A percentile compares a stretch with the other conserved stretches of the same genome.
Conservation (phyloP, 2,797 vertebrate species). For the Tiaroga cobitis region DNA sequence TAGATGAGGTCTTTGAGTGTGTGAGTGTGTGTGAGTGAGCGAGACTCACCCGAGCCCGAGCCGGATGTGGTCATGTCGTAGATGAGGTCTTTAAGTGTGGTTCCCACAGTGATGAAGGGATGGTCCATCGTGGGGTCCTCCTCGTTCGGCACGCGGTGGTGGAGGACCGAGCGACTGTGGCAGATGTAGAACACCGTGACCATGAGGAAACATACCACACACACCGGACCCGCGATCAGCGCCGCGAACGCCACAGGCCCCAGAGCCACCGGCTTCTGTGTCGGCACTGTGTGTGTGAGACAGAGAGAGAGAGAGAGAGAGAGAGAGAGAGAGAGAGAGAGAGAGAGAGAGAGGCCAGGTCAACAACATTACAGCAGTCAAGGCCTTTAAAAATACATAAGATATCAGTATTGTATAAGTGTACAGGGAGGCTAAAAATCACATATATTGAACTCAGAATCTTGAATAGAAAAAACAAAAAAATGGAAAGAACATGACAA, state of each 20-base stretch:
- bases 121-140: slow-evolving; percentile 95
- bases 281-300: slow-evolving; percentile 60
- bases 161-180: slow-evolving; percentile 87
- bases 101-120: slow-evolving; percentile 94
- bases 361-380: too few relatives aligned
- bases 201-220: slow-evolving; percentile 91
- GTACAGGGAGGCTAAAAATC: too few relatives aligned
- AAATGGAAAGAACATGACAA: too few relatives aligned
- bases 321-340: background rate
- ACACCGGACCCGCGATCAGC: slow-evolving; percentile 92
- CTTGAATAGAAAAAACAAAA: too few relatives aligned
- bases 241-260: slow-evolving; percentile 93
- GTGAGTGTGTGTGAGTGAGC: background rate
- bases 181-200: slow-evolving; percentile 92
- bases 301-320: background rate
- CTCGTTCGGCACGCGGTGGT: slow-evolving; percentile 94
- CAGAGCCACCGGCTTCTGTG: slow-evolving; percentile 72
- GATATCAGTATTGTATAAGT: too few relatives aligned
- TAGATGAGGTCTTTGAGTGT: slow-evolving; percentile 95
- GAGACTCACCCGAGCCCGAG: slow-evolving; percentile 89
- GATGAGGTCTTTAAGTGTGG: slow-evolving; percentile 97
- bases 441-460: too few relatives aligned
- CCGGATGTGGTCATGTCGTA: slow-evolving; percentile 99
- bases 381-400: too few relatives aligned
- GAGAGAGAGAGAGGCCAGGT: too few relatives aligned